Evolutionary conservation across 2,797 vertebrate species (phyloP).

Genomic region (Remorina albescens): DNA sequence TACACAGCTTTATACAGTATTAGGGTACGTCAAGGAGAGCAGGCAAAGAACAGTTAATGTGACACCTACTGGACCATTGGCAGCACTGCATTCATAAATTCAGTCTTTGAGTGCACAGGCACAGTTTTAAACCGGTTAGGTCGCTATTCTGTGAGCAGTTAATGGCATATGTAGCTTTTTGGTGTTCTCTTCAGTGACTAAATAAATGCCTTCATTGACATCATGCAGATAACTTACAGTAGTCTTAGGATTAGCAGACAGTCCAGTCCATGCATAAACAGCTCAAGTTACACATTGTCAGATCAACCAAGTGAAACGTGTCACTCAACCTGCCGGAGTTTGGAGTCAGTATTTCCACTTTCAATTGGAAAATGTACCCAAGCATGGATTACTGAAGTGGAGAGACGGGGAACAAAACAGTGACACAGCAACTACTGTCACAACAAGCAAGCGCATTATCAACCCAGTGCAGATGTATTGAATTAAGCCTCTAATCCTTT

Average conservation of each 20-base stretch:
- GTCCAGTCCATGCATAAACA: slow-evolving; percentile 15
- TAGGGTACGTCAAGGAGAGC: background rate
- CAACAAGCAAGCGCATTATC: slow-evolving; percentile 35
- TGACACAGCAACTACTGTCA: background rate
- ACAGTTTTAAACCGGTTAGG: background rate
- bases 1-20: background rate
- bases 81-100: slow-evolving; percentile 14
- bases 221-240: background rate
- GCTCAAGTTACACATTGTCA: background rate
- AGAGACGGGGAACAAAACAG: slow-evolving; percentile 3
- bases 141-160: background rate
- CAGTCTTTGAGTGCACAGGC: background rate
- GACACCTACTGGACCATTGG: slow-evolving; percentile 52
- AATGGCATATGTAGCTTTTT: background rate
- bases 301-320: background rate
- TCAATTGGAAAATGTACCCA: slow-evolving; percentile 9
- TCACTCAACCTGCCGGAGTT: too few species aligned
- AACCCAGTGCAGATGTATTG: slow-evolving; percentile 10
- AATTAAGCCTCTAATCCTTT: slow-evolving; percentile 11
- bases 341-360: background rate
- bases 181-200: background rate
- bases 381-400: background rate
- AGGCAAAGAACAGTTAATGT: background rate
- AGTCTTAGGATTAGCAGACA: background rate
- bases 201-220: background rate